Evolutionary conservation across 2,888 invertebrate genomes (phyloP).

Genomic region (Drosophila fungiperda): DNA sequence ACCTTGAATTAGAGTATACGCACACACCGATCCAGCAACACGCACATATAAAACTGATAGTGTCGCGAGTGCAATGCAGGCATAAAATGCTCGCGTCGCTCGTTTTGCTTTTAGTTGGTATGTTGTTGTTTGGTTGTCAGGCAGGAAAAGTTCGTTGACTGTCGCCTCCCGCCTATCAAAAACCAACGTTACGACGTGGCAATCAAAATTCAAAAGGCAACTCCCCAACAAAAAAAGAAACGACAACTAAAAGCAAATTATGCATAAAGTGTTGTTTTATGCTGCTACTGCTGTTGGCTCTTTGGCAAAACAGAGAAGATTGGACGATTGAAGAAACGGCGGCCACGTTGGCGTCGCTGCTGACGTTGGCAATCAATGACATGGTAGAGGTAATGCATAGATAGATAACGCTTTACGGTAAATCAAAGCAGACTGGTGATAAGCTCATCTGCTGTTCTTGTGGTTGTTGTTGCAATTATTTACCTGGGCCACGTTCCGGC

Average conservation of each 20-base stretch:
- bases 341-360: constrained; percentile 71
- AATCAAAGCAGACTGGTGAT: constrained; percentile 55
- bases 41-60: constrained; percentile 3
- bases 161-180: constrained; percentile 14
- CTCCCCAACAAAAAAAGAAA: constrained; percentile 19
- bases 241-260: constrained; percentile 27
- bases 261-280: constrained; percentile 35
- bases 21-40: constrained; percentile 8
- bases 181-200: constrained; percentile 44
- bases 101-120: constrained; percentile 15
- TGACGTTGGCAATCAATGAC: constrained; percentile 64
- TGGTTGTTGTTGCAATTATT: constrained; percentile 39
- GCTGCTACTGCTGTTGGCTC: constrained; percentile 20
- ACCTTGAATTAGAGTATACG: constrained; percentile 56
- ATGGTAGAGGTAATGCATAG: constrained; percentile 37
- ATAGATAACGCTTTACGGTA: constrained; percentile 59
- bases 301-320: constrained; percentile 17
- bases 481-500: constrained; percentile 85
- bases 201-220: constrained; percentile 46
- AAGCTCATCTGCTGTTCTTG: constrained; percentile 27
- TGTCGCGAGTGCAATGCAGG: constrained; percentile 33
- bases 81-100: constrained; percentile 36
- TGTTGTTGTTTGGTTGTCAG: constrained; percentile 15
- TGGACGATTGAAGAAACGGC: constrained; percentile 34
- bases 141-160: constrained; percentile 53